These are phyloP conservation scores for Mus spicilegus DNA, from an alignment of 2,113 vertebrate genomes.

Conservation along the genomic window DNA sequence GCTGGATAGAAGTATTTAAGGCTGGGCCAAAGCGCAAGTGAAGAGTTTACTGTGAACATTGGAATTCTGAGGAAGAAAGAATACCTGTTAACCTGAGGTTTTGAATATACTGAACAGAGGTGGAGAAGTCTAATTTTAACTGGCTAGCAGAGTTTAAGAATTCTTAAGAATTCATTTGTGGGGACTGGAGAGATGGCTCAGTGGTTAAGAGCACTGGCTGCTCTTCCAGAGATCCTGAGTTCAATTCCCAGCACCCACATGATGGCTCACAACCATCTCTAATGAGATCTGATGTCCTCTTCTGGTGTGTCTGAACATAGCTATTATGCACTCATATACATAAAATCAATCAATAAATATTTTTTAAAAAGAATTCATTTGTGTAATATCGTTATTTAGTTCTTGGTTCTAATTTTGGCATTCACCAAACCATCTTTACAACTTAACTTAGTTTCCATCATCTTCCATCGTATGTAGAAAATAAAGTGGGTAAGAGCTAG, in stretches of 20 bases:
- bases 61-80: not conserved
- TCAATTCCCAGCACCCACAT: no score
- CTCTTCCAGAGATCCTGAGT: no score
- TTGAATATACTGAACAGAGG: not conserved
- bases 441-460: slow-evolving; percentile 29
- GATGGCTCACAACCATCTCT: no score
- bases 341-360: no score
- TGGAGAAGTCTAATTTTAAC: not conserved
- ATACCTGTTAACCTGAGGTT: not conserved
- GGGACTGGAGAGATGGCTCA: no score
- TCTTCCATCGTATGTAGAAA: slow-evolving; percentile 28
- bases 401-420: slow-evolving; percentile 52
- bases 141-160: not conserved
- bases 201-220: no score
- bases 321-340: no score
- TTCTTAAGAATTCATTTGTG: slow-evolving; percentile 6
- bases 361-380: not conserved
- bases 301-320: no score
- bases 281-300: no score
- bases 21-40: not conserved
- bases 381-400: slow-evolving; percentile 22
- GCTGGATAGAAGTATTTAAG: not conserved
- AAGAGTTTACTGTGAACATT: slow-evolving; percentile 9
- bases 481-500: not conserved
- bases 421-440: slow-evolving; percentile 41